A percentile compares a stretch with the other conserved stretches of the same genome.
Evolutionary conservation across 2,113 vertebrate genomes (phyloP).

Genomic region (Morone chrysops): DNA sequence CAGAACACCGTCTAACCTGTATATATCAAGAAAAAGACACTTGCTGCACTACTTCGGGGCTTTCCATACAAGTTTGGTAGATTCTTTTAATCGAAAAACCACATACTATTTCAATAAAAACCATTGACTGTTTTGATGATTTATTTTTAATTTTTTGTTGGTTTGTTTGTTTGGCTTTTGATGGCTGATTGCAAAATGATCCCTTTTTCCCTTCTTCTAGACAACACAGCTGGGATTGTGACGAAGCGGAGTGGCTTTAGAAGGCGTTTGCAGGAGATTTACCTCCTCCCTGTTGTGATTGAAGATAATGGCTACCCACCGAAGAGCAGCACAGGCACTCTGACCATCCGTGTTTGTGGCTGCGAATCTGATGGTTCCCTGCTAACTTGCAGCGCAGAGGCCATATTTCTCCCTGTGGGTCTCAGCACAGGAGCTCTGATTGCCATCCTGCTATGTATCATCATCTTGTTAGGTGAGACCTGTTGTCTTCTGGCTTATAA

Average conservation of each 20-base stretch:
- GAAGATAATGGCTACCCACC: slow-evolving; percentile 95
- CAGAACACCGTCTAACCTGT: slow-evolving; percentile 24
- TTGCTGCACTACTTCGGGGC: slow-evolving; percentile 21
- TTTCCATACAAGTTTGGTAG: neutral
- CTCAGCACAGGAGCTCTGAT: slow-evolving; percentile 97
- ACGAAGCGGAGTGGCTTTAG: slow-evolving; percentile 90
- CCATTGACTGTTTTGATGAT: neutral
- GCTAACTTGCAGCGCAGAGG: slow-evolving; percentile 95
- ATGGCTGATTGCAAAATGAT: neutral
- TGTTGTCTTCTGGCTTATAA: neutral
- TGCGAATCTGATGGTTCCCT: slow-evolving; percentile 92
- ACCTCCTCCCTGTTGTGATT: slow-evolving; percentile 91
- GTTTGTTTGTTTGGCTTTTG: neutral
- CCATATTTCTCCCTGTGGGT: slow-evolving; percentile 95
- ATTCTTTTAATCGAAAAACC: neutral
- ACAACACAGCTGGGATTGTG: slow-evolving; percentile 96
- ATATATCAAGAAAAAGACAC: slow-evolving; percentile 23
- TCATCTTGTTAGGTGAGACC: slow-evolving; percentile 94
- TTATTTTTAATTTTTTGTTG: neutral
- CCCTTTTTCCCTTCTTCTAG: slow-evolving; percentile 70
- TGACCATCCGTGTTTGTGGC: slow-evolving; percentile 95
- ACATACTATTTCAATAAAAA: neutral
- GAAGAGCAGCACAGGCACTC: slow-evolving; percentile 95
- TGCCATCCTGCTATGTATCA: slow-evolving; percentile 94
- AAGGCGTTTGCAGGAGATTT: slow-evolving; percentile 92